Percentiles rank a stretch among this genome's conserved stretches.
Evolutionary conservation across 1,140 invertebrate species (phyloP).

Genomic region (Leptopilina clavipes): DNA sequence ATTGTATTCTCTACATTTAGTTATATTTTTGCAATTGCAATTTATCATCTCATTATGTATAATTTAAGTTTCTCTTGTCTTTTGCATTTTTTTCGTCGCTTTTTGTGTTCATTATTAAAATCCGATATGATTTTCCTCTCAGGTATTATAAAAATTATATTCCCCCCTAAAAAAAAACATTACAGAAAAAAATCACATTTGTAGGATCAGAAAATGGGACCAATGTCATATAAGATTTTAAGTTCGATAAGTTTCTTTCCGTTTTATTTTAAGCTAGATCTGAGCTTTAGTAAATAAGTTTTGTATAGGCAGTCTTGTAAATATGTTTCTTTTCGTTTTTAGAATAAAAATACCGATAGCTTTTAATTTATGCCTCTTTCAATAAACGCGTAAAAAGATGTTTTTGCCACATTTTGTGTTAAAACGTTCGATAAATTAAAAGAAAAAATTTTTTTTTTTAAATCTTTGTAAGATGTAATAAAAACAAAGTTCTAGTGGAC

Average conservation of each 20-base stretch:
- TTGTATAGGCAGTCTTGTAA: conserved; percentile 30
- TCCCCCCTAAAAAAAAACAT: neutral
- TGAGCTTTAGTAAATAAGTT: conserved; percentile 20
- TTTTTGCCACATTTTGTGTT: neutral
- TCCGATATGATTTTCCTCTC: conserved; percentile 1
- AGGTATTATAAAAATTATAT: neutral
- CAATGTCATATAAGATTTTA: conserved; percentile 28
- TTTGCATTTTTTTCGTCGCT: conserved; percentile 39
- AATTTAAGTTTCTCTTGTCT: conserved; percentile 40
- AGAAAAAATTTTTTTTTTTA: too few relatives aligned
- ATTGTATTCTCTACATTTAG: conserved; percentile 4
- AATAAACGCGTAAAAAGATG: neutral
- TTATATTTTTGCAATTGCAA: neutral
- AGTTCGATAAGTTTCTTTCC: conserved; percentile 20
- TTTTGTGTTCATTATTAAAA: conserved; percentile 40
- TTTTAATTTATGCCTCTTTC: conserved; percentile 33
- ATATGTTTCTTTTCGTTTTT: conserved; percentile 30
- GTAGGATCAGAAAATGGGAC: conserved; percentile 19
- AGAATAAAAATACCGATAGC: conserved; percentile 34
- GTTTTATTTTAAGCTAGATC: conserved; percentile 31
- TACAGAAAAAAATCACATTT: neutral
- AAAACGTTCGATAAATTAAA: conserved; percentile 46
- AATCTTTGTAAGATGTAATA: conserved; percentile 27
- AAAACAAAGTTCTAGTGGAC: conserved; percentile 16
- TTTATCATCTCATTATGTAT: conserved; percentile 28